A percentile compares a stretch with the other conserved stretches of the same genome.
These are phyloP conservation scores for Axis porcinus DNA, from an alignment of 2,113 vertebrate genomes.

Conservation along the genomic window DNA sequence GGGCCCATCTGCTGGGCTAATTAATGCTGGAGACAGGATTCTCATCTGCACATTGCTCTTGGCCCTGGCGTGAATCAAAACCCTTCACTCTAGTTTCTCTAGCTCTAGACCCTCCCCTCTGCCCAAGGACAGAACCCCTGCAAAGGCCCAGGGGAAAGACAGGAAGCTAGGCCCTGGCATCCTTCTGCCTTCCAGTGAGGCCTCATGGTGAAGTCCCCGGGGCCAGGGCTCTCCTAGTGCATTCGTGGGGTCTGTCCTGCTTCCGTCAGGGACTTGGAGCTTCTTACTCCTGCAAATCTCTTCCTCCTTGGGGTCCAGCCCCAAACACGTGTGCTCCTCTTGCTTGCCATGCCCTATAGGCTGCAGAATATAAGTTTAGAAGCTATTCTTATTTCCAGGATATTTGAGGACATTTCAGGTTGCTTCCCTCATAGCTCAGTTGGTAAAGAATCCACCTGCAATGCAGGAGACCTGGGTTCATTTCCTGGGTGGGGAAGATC, in stretches of 20 bases:
- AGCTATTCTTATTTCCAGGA: not conserved
- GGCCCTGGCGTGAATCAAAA: not conserved
- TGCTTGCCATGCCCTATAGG: not conserved
- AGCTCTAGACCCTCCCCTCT: not conserved
- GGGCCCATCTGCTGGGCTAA: not conserved
- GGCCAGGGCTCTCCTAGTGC: not conserved
- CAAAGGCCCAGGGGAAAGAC: not conserved
- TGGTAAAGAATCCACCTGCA: not conserved
- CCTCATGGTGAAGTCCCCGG: not conserved
- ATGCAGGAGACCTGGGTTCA: not conserved
- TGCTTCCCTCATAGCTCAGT: not conserved
- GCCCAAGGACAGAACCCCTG: not conserved
- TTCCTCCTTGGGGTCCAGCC: not conserved
- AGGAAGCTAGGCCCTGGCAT: not conserved
- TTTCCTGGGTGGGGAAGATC: not conserved
- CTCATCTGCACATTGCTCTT: not conserved
- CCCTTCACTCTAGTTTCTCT: not conserved
- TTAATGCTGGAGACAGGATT: constrained; percentile 15
- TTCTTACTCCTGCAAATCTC: not conserved
- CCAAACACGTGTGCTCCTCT: not conserved
- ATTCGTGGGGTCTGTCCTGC: not conserved
- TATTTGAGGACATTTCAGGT: not conserved
- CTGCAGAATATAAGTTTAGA: not conserved
- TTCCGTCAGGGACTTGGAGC: not conserved
- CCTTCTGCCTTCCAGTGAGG: not conserved